phyloP scores from a whole-genome alignment of 1,140 invertebrate genomes.

The Rhopalosiphum maidis region DNA sequence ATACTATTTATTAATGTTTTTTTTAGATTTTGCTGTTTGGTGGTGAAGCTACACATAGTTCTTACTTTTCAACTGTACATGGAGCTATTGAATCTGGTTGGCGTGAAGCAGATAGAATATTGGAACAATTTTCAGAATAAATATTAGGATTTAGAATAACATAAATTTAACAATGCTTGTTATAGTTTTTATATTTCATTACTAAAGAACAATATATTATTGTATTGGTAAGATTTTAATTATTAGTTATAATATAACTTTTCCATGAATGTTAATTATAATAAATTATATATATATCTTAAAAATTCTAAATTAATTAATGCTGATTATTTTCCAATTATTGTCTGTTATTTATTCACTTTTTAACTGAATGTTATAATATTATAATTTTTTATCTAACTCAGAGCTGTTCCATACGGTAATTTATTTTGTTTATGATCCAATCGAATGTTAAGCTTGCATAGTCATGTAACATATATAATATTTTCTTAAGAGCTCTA shows the following conservation, averaged over 20 bases:
- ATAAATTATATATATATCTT: background rate
- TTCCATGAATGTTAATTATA: background rate
- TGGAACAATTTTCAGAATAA: slow-evolving; percentile 29
- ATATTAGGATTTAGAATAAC: background rate
- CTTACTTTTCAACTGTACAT: slow-evolving; percentile 79
- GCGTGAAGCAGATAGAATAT: slow-evolving; percentile 75
- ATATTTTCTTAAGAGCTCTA: background rate
- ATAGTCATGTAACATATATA: background rate
- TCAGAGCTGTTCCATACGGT: background rate
- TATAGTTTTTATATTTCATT: background rate
- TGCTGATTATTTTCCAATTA: background rate
- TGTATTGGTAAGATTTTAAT: background rate
- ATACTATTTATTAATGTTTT: background rate
- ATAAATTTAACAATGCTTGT: background rate
- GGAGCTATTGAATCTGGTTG: slow-evolving; percentile 80
- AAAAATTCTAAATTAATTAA: background rate
- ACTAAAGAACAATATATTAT: background rate
- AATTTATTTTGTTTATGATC: background rate
- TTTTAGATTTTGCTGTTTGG: slow-evolving; percentile 70
- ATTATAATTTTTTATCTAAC: background rate
- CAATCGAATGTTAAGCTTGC: background rate
- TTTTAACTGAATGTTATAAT: background rate
- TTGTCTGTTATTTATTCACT: background rate
- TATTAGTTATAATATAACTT: background rate
- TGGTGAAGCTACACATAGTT: slow-evolving; percentile 74